Percentiles rank a stretch among this genome's conserved stretches.
Conservation (phyloP, 2,113 vertebrate genomes). For the Ailuropoda melanoleuca region DNA sequence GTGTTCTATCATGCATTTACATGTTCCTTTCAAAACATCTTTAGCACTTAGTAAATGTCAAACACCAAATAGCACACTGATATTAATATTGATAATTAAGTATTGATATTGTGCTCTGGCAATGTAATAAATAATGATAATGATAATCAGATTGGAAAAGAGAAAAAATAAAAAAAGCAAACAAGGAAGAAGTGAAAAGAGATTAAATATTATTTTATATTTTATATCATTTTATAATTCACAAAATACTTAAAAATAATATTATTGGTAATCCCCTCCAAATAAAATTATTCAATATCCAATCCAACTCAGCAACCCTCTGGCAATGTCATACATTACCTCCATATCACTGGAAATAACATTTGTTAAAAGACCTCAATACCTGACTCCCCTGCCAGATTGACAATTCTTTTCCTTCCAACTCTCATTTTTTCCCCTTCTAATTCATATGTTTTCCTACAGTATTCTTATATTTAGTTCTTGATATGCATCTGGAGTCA, state of each 20-base stretch:
- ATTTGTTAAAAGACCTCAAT: not conserved
- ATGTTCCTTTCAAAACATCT: not conserved
- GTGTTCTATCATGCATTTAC: not conserved
- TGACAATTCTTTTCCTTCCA: not conserved
- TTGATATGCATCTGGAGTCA: not conserved
- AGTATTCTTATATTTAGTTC: not conserved
- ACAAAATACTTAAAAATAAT: not conserved
- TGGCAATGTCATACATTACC: not conserved
- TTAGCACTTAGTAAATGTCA: not conserved
- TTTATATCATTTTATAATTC: not conserved
- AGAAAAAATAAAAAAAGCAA: not conserved
- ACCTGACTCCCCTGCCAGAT: not conserved
- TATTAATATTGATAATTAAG: not conserved
- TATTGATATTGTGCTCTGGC: not conserved
- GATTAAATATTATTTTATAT: not conserved
- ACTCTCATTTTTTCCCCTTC: not conserved
- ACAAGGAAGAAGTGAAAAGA: not conserved
- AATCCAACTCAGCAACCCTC: not conserved
- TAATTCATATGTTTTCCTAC: not conserved
- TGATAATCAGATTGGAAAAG: not conserved
- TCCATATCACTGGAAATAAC: not conserved
- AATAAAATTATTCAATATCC: not conserved
- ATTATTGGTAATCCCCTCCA: not conserved
- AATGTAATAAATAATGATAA: not conserved
- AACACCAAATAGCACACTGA: not conserved